Evolutionary conservation across 2,888 invertebrate genomes (phyloP).

Genomic region (Papilio gigon): DNA sequence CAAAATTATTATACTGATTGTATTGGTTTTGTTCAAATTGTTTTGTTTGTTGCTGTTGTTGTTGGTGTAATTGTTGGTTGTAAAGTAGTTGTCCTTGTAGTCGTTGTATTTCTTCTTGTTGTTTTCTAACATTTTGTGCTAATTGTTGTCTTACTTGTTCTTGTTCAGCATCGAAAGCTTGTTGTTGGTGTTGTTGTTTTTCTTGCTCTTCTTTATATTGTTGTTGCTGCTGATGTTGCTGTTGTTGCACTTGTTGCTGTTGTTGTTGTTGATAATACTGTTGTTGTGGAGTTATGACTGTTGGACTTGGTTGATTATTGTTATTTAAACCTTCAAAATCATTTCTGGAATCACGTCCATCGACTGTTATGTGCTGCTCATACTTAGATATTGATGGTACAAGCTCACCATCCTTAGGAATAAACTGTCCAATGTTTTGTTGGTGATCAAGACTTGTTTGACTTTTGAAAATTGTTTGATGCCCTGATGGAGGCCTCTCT

Average conservation of each 20-base stretch:
- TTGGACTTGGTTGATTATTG: constrained; percentile 51
- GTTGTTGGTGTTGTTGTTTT: constrained; percentile 65
- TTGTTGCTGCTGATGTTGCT: constrained; percentile 57
- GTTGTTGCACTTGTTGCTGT: constrained; percentile 54
- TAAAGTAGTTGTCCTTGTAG: constrained; percentile 70
- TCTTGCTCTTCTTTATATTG: constrained; percentile 53
- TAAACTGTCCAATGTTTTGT: constrained; percentile 75
- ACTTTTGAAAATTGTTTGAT: constrained; percentile 60
- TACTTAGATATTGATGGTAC: constrained; percentile 89
- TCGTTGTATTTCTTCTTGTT: constrained; percentile 79
- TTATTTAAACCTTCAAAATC: constrained; percentile 60
- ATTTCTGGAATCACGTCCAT: constrained; percentile 62
- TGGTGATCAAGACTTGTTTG: constrained; percentile 65
- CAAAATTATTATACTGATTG: constrained; percentile 54
- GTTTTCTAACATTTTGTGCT: constrained; percentile 77
- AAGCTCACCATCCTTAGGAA: constrained; percentile 87
- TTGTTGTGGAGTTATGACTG: constrained; percentile 45
- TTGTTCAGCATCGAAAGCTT: constrained; percentile 69
- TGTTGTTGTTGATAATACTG: constrained; percentile 55
- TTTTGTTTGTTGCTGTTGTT: constrained; percentile 53
- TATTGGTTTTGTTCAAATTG: constrained; percentile 53
- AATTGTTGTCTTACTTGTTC: constrained; percentile 72
- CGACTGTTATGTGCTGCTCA: constrained; percentile 89
- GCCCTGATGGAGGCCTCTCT: constrained; percentile 57
- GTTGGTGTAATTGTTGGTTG: constrained; percentile 69